Base-by-base conservation (phyloP, 1,140 invertebrate species). In the Goniozus legneri region DNA sequence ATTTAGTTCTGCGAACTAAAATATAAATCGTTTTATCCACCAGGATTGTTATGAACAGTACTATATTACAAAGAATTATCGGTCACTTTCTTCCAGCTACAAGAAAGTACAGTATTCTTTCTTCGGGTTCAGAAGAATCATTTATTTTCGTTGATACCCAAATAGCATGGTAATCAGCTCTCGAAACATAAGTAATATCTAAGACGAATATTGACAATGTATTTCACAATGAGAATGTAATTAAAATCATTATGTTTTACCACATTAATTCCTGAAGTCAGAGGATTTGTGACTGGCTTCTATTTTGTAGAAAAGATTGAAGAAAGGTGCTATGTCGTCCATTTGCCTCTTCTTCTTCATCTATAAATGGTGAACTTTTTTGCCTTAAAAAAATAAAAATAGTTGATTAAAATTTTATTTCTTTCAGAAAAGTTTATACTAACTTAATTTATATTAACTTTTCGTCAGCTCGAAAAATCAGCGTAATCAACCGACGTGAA, bases 21-120 rank as follows among this genome's bases (percentile, higher is more conserved):
- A 79, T 89, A 81, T 54, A 91, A 75, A 53, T 85, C 84, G 73
- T 91, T 91, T 31, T 86, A 89, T 54, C 89, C 88, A 69, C 86
- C 68, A 2, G 68, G 72, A 47, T 70, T 59, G 18, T 73, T 62
- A 20, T 64, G 20, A 13, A 71, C 64, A 72, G 69, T 82, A n/a
- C n/a, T n/a, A 96, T 88, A 41, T 94, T 94, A 12, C 93, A 94
- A 79, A 97, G 97, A 76, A 98, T 86, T 35, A 97, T 88, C 12
- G 97, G 69, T 78, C 97, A 94, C 14, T 89, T 89, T 62, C 91
- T 87, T 35, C 93, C 94, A 41, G 86, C 80, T 2, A 96, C 85
- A 35, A 97, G 76, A 12, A 91, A 89, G 66, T 95, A 96, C 43
- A 96, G 80, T 48, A 95, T 88, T 40, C 92, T 84, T 67, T 95